Conservation (phyloP, 37 sponge, comb jelly and placozoan species). For the Aphrocallistes beatrix region DNA sequence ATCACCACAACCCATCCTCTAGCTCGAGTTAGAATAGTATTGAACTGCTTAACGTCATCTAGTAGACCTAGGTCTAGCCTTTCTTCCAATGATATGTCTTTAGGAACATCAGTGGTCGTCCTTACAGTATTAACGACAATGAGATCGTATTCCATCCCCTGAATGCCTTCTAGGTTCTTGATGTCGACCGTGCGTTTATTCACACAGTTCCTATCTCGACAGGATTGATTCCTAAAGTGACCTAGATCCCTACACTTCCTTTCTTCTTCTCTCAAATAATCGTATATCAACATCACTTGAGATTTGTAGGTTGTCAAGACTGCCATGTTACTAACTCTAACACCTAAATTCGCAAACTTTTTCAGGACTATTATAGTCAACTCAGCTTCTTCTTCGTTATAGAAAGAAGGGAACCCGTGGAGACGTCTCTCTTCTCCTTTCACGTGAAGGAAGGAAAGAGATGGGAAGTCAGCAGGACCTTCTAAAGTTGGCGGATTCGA, state of each 20-base stretch:
- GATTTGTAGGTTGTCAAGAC: neutral
- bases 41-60: neutral
- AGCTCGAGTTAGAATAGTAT: neutral
- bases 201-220: neutral
- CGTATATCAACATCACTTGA: neutral
- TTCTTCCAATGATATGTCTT: neutral
- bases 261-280: neutral
- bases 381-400: neutral
- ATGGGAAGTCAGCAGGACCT: neutral
- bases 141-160: neutral
- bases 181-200: neutral
- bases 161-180: neutral
- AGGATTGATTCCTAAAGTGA: neutral
- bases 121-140: neutral
- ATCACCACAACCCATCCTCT: neutral
- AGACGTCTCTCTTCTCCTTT: neutral
- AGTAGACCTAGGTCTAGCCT: neutral
- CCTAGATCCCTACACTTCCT: neutral
- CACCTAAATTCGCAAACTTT: neutral
- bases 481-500: neutral
- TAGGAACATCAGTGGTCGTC: neutral
- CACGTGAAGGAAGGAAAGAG: constrained; percentile 1
- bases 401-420: neutral
- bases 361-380: neutral
- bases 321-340: neutral